Evolutionary conservation across 1,140 invertebrate species (phyloP), one percentile per base, ranked within the genome.

Genomic region (Pseudomyrmex dendroicus): DNA sequence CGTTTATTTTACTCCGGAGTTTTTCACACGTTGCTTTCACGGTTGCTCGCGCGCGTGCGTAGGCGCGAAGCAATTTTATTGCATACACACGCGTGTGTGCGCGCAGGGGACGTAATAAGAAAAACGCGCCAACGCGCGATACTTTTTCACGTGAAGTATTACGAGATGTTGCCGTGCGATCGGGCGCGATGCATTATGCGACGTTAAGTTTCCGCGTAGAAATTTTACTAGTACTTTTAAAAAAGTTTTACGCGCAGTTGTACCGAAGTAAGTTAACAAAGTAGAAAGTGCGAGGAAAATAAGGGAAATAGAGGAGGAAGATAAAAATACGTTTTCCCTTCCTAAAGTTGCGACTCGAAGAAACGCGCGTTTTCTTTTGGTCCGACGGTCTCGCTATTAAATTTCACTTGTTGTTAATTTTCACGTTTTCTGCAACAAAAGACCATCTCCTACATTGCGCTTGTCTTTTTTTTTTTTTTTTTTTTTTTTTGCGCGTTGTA

Each of bases 401-500:
- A 80, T 80, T 72, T 70, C 46, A 70, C 70, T 72, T 72, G 72
- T 70, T 22, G 44, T 80, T 80, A 80, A 80, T 80, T 80, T 72
- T 70, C 22, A 48, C 54, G 52, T 57, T n/a, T n/a, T n/a, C 35
- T 66, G 35, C 44, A 59, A 72, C 56, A 44, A 72, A 46, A 44
- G 7, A 48, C 44, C 44, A 2, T 25, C 2, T 25, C 4, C 35
- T 5, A 35, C 5, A 4, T 25, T 25, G 35, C 35, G 5, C 35
- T 4, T 35, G 20, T 20, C 35, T 35, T 0, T 5, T 35, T 5
- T 35, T n/a, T 35, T 0, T 5, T 35, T 5, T 35, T 35, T 0
- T 5, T 35, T 5, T 35, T 35, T 0, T 5, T 35, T 5, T 35
- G 61, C n/a, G 44, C 25, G 20, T 10, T 66, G 64, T 48, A 67